A percentile compares a stretch with the other conserved stretches of the same genome.
Evolutionary conservation across 2,797 vertebrate genomes (phyloP).

Genomic region (Chaetophractus vellerosus): DNA sequence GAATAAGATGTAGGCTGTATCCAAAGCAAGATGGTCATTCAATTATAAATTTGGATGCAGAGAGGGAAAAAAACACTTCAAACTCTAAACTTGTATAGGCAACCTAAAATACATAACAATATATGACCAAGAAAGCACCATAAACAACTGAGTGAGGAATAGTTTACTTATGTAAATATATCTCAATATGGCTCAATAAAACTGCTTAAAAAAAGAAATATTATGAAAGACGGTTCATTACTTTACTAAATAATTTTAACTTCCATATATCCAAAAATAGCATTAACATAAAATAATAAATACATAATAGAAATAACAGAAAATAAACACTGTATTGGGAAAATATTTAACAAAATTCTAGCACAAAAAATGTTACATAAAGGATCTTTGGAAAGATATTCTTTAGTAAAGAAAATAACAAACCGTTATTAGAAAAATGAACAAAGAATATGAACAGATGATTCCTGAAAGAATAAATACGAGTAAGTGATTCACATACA

Average conservation of each 20-base stretch:
- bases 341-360: constrained; percentile 9
- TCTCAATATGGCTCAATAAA: background rate
- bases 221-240: background rate
- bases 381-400: background rate
- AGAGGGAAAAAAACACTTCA: background rate
- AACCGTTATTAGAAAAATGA: background rate
- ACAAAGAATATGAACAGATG: background rate
- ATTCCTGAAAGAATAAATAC: constrained; percentile 18
- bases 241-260: constrained; percentile 26
- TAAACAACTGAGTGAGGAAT: background rate
- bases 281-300: background rate
- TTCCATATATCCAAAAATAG: constrained; percentile 15
- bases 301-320: background rate
- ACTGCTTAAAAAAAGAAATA: background rate
- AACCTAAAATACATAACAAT: background rate
- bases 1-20: background rate
- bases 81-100: background rate
- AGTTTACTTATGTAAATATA: background rate
- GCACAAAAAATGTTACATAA: background rate
- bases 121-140: background rate
- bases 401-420: background rate
- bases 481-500: background rate
- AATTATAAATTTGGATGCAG: background rate
- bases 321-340: background rate
- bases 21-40: background rate